phyloP scores from a whole-genome alignment of 2,888 invertebrate species.

The Aphrophora alni region DNA sequence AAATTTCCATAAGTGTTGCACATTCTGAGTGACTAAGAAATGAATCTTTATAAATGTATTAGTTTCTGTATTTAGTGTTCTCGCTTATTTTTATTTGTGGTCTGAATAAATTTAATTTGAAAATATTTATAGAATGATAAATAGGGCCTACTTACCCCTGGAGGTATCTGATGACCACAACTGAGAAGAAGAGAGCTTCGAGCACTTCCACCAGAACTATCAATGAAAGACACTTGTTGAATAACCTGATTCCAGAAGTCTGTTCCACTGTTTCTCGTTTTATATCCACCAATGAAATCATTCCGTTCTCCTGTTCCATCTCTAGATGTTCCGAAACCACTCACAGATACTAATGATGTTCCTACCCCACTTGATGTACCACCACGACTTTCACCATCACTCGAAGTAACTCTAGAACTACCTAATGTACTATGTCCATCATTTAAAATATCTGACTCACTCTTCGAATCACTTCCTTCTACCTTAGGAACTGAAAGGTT shows the following conservation, averaged over 20 bases:
- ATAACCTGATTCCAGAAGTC: conserved; percentile 54
- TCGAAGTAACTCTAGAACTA: neutral
- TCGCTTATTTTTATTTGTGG: too few species aligned
- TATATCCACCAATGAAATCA: conserved; percentile 9
- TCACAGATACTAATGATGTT: conserved; percentile 34
- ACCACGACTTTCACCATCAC: neutral
- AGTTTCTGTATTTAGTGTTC: too few species aligned
- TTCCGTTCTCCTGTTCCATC: conserved; percentile 27
- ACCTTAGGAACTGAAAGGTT: conserved; percentile 25
- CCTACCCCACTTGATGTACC: conserved; percentile 35
- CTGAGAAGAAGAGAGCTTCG: conserved; percentile 44
- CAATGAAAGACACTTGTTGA: conserved; percentile 53
- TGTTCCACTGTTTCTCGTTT: conserved; percentile 25
- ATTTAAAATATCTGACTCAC: neutral
- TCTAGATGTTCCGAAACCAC: conserved; percentile 27
- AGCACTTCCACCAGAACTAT: conserved; percentile 47
- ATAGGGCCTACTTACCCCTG: conserved; percentile 32
- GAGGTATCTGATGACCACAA: conserved; percentile 35
- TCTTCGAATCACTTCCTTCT: conserved; percentile 26
- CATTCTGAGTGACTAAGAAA: too few species aligned
- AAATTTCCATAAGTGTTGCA: too few species aligned
- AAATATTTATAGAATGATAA: too few species aligned
- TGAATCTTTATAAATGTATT: too few species aligned
- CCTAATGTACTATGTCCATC: neutral
- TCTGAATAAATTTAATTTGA: too few species aligned